A percentile compares a stretch with the other conserved stretches of the same genome.
Conservation (phyloP, 2,797 vertebrate species). For the Coracias cyanogaster region DNA sequence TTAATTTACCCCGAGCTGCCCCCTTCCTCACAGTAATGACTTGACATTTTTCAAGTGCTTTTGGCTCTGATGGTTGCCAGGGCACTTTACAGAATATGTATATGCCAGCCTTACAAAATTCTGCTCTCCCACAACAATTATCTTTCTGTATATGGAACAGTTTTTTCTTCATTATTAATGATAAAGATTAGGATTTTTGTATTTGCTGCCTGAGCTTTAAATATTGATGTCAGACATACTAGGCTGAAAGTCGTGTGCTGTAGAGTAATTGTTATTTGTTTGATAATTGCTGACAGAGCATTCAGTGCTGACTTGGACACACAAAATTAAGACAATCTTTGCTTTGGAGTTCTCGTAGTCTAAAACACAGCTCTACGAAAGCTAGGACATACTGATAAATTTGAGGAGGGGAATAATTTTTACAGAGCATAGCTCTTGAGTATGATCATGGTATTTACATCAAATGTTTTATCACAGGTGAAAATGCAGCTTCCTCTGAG, state of each 20-base stretch:
- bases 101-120: constrained; percentile 1
- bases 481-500: constrained; percentile 35
- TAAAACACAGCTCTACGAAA: not conserved
- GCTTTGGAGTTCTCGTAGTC: not conserved
- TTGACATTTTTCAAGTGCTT: constrained; percentile 65
- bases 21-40: constrained; percentile 51
- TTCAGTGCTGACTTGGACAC: not conserved
- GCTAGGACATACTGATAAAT: not conserved
- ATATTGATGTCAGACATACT: not conserved
- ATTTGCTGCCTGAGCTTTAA: constrained; percentile 2
- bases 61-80: constrained; percentile 36
- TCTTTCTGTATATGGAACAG: not conserved
- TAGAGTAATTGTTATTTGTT: not conserved
- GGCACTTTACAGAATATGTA: not conserved
- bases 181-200: not conserved
- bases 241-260: not conserved
- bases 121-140: not conserved
- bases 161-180: not conserved
- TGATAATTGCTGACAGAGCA: constrained; percentile 18
- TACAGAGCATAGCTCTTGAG: not conserved
- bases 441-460: not conserved
- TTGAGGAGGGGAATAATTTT: not conserved
- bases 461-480: not conserved
- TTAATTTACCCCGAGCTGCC: not conserved
- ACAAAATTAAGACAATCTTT: not conserved